Percentiles rank a stretch among this genome's conserved stretches.
Conservation (phyloP, 2,888 invertebrate species). For the Hydrotaea cyrtoneurina region DNA sequence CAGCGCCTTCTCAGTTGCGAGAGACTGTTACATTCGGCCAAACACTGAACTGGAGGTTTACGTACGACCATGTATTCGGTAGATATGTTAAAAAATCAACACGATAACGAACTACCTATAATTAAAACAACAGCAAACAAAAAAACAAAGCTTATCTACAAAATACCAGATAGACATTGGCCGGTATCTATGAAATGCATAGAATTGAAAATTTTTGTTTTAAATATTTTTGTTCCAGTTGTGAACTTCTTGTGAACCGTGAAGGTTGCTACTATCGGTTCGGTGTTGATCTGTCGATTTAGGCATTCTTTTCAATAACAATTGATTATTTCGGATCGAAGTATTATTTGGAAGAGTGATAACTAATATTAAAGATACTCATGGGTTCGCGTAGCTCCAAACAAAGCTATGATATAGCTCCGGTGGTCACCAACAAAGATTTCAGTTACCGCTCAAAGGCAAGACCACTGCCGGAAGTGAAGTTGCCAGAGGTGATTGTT, state of each 20-base stretch:
- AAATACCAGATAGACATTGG: neutral
- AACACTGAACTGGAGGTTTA: too few species aligned
- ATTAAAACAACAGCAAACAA: neutral
- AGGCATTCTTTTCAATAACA: too few species aligned
- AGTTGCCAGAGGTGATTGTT: neutral
- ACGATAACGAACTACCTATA: neutral
- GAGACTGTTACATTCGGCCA: too few species aligned
- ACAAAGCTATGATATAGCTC: constrained; percentile 64
- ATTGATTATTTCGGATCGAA: too few species aligned
- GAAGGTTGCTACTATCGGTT: constrained; percentile 24
- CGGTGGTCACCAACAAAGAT: constrained; percentile 13
- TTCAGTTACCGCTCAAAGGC: neutral
- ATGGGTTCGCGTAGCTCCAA: constrained; percentile 69
- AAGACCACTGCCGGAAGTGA: neutral
- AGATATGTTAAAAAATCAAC: too few species aligned
- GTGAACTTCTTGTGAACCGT: constrained; percentile 25
- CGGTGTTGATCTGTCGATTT: neutral
- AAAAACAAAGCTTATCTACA: neutral
- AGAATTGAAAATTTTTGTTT: constrained; percentile 1
- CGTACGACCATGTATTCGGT: too few species aligned
- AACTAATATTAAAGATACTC: neutral
- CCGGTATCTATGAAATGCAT: constrained; percentile 11
- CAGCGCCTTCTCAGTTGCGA: too few species aligned
- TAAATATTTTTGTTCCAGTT: constrained; percentile 34
- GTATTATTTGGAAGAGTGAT: neutral